Conservation (phyloP, 2,888 invertebrate genomes). For the Hirtodrosophila trivittata region DNA sequence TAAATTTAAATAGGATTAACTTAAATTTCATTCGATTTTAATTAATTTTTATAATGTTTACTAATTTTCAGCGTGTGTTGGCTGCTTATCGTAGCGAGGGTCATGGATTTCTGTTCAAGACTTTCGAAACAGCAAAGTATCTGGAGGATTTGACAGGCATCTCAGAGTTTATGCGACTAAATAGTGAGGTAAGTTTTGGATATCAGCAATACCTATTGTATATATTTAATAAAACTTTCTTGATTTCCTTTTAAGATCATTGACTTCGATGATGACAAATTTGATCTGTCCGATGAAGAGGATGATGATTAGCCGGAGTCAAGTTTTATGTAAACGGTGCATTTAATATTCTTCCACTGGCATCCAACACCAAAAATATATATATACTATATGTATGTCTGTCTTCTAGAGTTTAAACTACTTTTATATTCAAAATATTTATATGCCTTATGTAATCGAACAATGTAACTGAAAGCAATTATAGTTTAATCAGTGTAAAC, state of each 20-base stretch:
- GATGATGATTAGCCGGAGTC: conserved; percentile 32
- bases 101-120: conserved; percentile 90
- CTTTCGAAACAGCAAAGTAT: conserved; percentile 91
- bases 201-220: neutral
- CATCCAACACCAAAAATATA: conserved; percentile 22
- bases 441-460: too few relatives aligned
- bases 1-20: conserved; percentile 42
- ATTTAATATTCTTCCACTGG: conserved; percentile 10
- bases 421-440: conserved; percentile 3
- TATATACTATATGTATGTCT: too few relatives aligned
- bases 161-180: conserved; percentile 86
- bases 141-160: conserved; percentile 95
- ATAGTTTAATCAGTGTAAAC: neutral
- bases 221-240: too few relatives aligned
- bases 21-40: too few relatives aligned
- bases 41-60: too few relatives aligned
- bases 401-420: conserved; percentile 1
- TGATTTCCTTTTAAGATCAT: too few relatives aligned
- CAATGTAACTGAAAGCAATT: too few relatives aligned
- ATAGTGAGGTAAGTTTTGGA: conserved; percentile 84
- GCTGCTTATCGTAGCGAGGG: conserved; percentile 85
- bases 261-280: conserved; percentile 82
- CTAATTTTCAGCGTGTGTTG: conserved; percentile 83
- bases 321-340: neutral
- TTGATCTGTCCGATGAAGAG: conserved; percentile 78